These are phyloP conservation scores for Pollimyrus isidori DNA, from an alignment of 2,113 vertebrate species.

Conservation along the genomic window DNA sequence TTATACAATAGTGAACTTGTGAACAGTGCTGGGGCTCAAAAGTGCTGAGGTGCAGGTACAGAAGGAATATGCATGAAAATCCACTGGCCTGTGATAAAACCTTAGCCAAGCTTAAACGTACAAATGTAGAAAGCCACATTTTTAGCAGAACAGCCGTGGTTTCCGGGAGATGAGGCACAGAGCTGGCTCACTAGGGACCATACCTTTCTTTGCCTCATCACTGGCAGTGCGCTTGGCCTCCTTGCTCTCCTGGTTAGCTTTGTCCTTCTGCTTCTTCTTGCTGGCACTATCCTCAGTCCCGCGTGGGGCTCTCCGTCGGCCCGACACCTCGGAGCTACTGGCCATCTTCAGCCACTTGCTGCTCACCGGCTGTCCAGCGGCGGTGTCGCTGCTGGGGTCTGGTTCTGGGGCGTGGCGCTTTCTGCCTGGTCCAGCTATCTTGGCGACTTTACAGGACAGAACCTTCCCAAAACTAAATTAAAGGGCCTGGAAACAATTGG, in stretches of 20 bases:
- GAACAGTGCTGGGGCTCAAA: not conserved
- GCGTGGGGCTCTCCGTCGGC: constrained; percentile 59
- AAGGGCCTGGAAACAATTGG: constrained; percentile 46
- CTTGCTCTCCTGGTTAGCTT: constrained; percentile 88
- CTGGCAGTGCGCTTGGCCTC: constrained; percentile 69
- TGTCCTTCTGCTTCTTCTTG: constrained; percentile 95
- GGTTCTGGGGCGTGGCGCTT: constrained; percentile 96
- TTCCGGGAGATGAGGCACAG: not conserved
- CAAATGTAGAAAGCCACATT: not conserved
- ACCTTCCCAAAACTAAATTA: constrained; percentile 78
- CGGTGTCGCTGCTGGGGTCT: constrained; percentile 85
- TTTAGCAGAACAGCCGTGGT: not conserved
- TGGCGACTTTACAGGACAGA: constrained; percentile 87
- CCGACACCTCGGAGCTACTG: constrained; percentile 45
- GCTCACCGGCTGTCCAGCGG: constrained; percentile 77
- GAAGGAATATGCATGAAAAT: not conserved
- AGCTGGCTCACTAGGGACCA: not conserved
- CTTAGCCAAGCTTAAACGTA: not conserved
- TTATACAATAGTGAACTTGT: not conserved
- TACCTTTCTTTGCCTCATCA: constrained; percentile 63
- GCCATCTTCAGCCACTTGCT: constrained; percentile 88
- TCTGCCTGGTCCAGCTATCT: constrained; percentile 98
- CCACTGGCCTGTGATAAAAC: not conserved
- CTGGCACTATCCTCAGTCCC: constrained; percentile 70
- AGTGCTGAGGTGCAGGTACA: not conserved